These are phyloP conservation scores for Osmerus mordax DNA, from an alignment of 2,113 vertebrate genomes.

Conservation along the genomic window DNA sequence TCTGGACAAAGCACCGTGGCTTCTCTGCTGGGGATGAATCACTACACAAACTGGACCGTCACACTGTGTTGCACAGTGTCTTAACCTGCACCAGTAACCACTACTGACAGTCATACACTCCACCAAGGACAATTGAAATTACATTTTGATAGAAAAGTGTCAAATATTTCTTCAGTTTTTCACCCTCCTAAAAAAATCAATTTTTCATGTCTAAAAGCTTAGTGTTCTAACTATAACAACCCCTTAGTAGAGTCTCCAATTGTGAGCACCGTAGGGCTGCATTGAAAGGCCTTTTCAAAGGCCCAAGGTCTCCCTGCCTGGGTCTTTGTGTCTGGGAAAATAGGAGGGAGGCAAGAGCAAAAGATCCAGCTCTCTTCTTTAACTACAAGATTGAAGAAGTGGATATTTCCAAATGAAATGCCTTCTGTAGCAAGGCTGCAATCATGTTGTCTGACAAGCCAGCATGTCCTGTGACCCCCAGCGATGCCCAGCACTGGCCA, in stretches of 20 bases:
- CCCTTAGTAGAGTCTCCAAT: not conserved
- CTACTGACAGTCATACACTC: no score
- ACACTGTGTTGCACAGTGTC: no score
- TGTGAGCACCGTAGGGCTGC: constrained; percentile 5
- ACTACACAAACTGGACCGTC: no score
- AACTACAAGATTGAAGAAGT: constrained; percentile 47
- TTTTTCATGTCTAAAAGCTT: not conserved
- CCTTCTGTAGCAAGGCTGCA: constrained; percentile 67
- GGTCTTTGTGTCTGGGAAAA: constrained; percentile 55
- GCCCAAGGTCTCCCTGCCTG: constrained; percentile 56
- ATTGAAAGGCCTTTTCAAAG: constrained; percentile 50
- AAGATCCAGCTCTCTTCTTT: constrained; percentile 51
- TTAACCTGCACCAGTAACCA: no score
- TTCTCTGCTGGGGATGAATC: no score
- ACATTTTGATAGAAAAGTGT: no score
- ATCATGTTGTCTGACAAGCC: constrained; percentile 62
- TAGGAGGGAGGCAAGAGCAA: constrained; percentile 48
- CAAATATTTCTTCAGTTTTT: not conserved
- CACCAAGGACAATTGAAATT: no score
- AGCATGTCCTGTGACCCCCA: constrained; percentile 56
- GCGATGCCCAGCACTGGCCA: constrained; percentile 52
- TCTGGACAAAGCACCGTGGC: no score
- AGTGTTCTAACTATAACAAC: no score
- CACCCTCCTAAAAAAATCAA: not conserved
- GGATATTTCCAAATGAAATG: constrained; percentile 67